Percentiles rank a stretch among this genome's conserved stretches.
These are phyloP conservation scores for Porites lobata DNA, from an alignment of 92 coral and sea anemone genomes.

Conservation along the genomic window DNA sequence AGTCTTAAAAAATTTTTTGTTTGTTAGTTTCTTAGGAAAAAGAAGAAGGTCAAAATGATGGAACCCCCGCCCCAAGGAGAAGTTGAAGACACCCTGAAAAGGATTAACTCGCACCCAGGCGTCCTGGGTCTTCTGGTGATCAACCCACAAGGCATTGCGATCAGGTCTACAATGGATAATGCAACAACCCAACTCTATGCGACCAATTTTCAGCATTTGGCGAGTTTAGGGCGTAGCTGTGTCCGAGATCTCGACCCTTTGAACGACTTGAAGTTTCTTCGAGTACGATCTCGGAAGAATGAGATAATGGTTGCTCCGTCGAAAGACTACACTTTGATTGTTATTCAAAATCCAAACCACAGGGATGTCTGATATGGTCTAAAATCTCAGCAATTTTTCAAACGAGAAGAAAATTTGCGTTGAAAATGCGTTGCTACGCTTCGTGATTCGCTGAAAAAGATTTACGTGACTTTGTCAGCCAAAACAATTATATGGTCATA, in stretches of 20 bases:
- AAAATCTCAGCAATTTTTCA: too few relatives aligned
- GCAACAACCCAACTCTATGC: conserved; percentile 85
- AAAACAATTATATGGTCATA: too few relatives aligned
- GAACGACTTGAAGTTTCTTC: conserved; percentile 80
- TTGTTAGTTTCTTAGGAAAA: neutral
- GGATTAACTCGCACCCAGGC: conserved; percentile 82
- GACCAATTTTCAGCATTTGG: conserved; percentile 56
- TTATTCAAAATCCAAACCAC: conserved; percentile 69
- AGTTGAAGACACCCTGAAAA: conserved; percentile 79
- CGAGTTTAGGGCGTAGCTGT: conserved; percentile 80
- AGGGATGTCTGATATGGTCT: conserved; percentile 23
- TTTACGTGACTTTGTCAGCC: too few relatives aligned
- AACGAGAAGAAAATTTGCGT: too few relatives aligned
- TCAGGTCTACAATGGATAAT: conserved; percentile 85
- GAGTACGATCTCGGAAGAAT: conserved; percentile 78
- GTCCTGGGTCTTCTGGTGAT: conserved; percentile 81
- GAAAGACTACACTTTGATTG: conserved; percentile 71
- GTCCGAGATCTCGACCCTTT: conserved; percentile 88
- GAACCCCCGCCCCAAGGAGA: conserved; percentile 64
- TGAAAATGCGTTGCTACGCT: too few relatives aligned
- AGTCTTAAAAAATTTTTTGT: too few relatives aligned
- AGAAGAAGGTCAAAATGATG: neutral
- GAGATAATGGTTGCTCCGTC: conserved; percentile 91
- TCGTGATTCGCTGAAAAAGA: too few relatives aligned
- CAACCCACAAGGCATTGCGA: conserved; percentile 79